Conservation (phyloP, 1,140 invertebrate species). For the Euura saliciscinereae region DNA sequence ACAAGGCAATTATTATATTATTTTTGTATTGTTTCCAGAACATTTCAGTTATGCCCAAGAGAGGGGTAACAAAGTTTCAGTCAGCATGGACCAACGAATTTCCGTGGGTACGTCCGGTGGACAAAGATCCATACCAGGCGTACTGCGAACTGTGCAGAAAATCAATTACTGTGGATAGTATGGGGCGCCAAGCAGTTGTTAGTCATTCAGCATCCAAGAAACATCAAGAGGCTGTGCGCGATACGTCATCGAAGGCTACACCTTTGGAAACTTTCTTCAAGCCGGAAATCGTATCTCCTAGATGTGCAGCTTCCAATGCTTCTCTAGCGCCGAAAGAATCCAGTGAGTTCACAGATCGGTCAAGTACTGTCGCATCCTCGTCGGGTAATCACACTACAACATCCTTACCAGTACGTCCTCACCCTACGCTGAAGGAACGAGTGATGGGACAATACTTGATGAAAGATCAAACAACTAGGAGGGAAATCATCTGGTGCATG, state of each 20-base stretch:
- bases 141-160: background rate
- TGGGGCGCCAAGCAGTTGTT: background rate
- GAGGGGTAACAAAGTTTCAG: background rate
- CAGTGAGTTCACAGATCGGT: background rate
- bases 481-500: slow-evolving; percentile 26
- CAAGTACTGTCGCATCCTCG: background rate
- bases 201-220: background rate
- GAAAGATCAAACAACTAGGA: slow-evolving; percentile 23
- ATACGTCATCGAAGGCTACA: background rate
- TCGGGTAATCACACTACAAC: background rate
- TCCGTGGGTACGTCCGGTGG: background rate
- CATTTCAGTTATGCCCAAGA: background rate
- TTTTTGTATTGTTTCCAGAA: background rate
- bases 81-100: background rate
- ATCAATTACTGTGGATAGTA: background rate
- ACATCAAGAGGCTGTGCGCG: background rate
- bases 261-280: background rate
- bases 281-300: background rate
- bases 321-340: background rate
- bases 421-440: background rate
- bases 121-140: background rate
- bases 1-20: background rate
- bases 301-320: background rate
- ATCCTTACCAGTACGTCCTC: background rate
- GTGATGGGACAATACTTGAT: background rate